Evolutionary conservation across 1,140 invertebrate genomes (phyloP), one percentile per base, ranked within the genome.

Genomic region (Trichomalopsis sarcophagae): DNA sequence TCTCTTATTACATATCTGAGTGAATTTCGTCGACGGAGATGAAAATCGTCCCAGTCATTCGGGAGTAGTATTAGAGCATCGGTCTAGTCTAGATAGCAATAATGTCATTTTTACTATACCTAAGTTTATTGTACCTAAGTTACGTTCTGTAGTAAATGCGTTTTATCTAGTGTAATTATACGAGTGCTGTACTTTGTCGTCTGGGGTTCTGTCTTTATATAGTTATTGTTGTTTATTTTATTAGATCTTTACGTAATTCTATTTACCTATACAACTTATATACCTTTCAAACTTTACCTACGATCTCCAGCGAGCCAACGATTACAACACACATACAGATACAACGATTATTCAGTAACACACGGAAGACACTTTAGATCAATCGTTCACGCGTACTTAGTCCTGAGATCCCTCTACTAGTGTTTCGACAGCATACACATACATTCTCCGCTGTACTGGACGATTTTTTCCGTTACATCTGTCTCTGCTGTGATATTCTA

Each of bases 391-490:
- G 0, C 4, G 33, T 36, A 36, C 33, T 36, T 36, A 68, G 33
- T 47, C 75, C 17, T 84, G 62, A 30, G 33, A 62, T 84, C 17
- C 33, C 68, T 79, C 23, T 62, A 80, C 55, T 47, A 71, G n/a
- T 81, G 33, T 66, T 81, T 77, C 71, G 44, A 79, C 10, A 73
- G 55, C 47, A 66, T 79, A 71, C 68, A 71, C 30, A 71, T 21
- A 69, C 68, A 50, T 87, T 77, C 88, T 85, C 71, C 86, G 50
- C 79, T 75, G 40, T 87, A 86, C 88, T 87, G 74, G 87, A 90
- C 78, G 87, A 89, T 87, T 89, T 89, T 91, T 90, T 91, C 91
- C 92, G 88, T 92, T 92, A 91, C 92, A 92, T 93, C 92, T 93
- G 92, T 93, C 92, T 93, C 92, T 92, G 88, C 92, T 92, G 88